These are phyloP conservation scores for Ochropleura plecta DNA, from an alignment of 2,888 invertebrate genomes.

Conservation along the genomic window DNA sequence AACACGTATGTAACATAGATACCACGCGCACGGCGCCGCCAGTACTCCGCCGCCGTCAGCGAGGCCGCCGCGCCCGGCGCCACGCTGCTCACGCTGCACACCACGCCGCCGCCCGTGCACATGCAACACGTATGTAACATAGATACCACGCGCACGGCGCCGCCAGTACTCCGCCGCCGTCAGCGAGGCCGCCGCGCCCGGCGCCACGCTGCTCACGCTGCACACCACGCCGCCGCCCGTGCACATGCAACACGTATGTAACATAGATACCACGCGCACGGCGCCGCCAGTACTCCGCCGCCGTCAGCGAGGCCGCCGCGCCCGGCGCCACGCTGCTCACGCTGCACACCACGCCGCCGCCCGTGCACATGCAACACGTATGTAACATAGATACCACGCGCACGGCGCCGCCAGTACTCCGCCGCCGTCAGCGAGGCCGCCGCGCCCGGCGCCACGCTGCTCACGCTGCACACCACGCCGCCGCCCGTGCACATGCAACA, in stretches of 20 bases:
- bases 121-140: constrained; percentile 33
- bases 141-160: constrained; percentile 82
- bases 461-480: constrained; percentile 92
- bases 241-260: constrained; percentile 38
- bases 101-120: constrained; percentile 80
- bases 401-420: no score
- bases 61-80: constrained; percentile 95
- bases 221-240: constrained; percentile 88
- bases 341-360: constrained; percentile 90
- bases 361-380: constrained; percentile 37
- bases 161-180: constrained; percentile 93
- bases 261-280: constrained; percentile 69
- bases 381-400: constrained; percentile 3
- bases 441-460: constrained; percentile 92
- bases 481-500: constrained; percentile 17
- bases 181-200: constrained; percentile 94
- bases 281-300: constrained; percentile 93
- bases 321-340: constrained; percentile 94
- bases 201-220: constrained; percentile 93
- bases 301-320: constrained; percentile 94
- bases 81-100: constrained; percentile 93
- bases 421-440: no score
- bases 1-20: no score
- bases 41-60: constrained; percentile 93
- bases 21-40: constrained; percentile 92